Evolutionary conservation across 1,140 invertebrate species (phyloP).

Genomic region (Glossosoma conforme): DNA sequence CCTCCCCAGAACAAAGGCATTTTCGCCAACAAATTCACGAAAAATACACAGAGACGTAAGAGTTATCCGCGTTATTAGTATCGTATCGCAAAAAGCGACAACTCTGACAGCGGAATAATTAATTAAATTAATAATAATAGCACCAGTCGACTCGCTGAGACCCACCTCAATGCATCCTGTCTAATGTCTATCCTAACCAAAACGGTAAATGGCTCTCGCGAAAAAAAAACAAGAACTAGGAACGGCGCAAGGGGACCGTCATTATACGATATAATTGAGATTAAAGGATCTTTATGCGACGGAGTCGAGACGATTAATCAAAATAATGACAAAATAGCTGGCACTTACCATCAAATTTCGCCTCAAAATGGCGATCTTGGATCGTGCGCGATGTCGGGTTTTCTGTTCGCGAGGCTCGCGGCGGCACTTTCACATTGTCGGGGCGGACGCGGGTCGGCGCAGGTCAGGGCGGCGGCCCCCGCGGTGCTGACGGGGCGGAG

Average conservation of each 20-base stretch:
- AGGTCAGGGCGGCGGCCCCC: too few relatives aligned
- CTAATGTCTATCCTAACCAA: conserved; percentile 31
- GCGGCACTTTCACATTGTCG: conserved; percentile 39
- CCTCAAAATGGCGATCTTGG: conserved; percentile 52
- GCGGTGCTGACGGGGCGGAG: background rate
- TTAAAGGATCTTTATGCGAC: background rate
- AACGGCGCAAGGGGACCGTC: background rate
- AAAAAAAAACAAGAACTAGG: background rate
- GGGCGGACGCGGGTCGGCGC: conserved; percentile 8
- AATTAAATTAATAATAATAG: conserved; percentile 46
- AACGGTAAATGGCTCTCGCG: conserved; percentile 16
- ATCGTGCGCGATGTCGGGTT: conserved; percentile 50
- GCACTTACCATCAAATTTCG: conserved; percentile 53
- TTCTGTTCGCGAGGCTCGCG: conserved; percentile 48
- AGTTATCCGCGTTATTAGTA: too few relatives aligned
- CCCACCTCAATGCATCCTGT: conserved; percentile 41
- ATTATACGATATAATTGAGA: background rate
- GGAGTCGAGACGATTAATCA: conserved; percentile 19
- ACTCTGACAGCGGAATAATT: conserved; percentile 18
- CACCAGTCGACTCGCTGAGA: conserved; percentile 37
- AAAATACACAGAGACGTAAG: too few relatives aligned
- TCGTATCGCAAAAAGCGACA: too few relatives aligned
- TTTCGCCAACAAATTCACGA: conserved; percentile 4
- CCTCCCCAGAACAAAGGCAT: conserved; percentile 24
- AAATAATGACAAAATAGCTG: conserved; percentile 51